Base-by-base conservation (phyloP, 2,888 invertebrate genomes). In the Cepaea hortensis region DNA sequence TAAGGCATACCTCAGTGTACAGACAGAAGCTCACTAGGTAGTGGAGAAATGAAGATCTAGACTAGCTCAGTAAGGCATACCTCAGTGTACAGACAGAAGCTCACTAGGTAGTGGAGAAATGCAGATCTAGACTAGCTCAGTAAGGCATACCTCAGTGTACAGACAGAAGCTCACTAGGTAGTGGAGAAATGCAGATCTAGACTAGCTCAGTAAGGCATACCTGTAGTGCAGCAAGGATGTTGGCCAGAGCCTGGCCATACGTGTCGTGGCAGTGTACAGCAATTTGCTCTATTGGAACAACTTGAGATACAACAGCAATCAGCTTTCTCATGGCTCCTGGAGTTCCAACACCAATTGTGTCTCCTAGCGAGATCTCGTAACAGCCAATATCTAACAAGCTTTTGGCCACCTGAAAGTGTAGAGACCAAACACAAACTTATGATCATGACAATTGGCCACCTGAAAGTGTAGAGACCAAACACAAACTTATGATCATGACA, bases 261-360 rank as follows among this genome's bases (percentile, higher is more conserved):
- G 99, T 99, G 94, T 99, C 98, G 93, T 99, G 99, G 94, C 98
- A 99, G 94, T 99, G 99, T 55, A 99, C 96, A 0, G 99, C 99
- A 85, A 98, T 95, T 15, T 95, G 93, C 89, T 96, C 96, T 20
- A 96, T 95, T 0, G 96, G 94, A 35, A 94, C 91, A 13, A 88
- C 87, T 68, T 95, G 95, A 15, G 96, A 93, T 0, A 99, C 96
- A 93, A 97, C 97, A 85, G 96, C 95, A 76, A 99, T 94, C 95
- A 99, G 96, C 73, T 95, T 95, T 46, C 96, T 95, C 90, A 99
- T 97, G 1, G 96, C 96, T 1, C 93, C 93, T 0, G 94, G 94
- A 6, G 94, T 94, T 46, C 98, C 99, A 1, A 98, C 97, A 2
- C 99, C 99, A 86, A 99, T 99, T 0, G 99, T 99, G 94, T 99